phyloP scores from a whole-genome alignment of 1,140 invertebrate genomes.

The Harlomillsia oculata region DNA sequence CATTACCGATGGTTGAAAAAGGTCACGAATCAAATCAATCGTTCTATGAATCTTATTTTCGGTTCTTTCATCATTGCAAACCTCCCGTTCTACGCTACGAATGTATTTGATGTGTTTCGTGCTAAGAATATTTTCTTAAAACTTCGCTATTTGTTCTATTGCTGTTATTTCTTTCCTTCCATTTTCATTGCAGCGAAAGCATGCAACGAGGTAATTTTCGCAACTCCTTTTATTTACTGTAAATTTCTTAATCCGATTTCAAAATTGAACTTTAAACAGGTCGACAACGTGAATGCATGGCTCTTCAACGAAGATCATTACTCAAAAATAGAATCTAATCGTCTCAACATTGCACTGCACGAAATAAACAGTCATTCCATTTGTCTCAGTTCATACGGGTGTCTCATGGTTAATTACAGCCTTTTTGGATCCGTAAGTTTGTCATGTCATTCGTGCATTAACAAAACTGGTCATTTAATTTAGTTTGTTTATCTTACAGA shows the following conservation, averaged over 20 bases:
- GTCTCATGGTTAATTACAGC: constrained; percentile 2
- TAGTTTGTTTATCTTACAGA: neutral
- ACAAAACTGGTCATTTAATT: neutral
- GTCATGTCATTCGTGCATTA: neutral
- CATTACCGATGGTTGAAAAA: constrained; percentile 1
- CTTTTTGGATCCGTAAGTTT: constrained; percentile 5
- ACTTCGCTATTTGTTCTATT: constrained; percentile 11
- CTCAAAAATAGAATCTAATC: neutral
- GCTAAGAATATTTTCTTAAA: neutral
- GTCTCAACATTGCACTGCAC: neutral
- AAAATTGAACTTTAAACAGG: neutral
- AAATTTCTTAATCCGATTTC: neutral
- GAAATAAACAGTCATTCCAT: constrained; percentile 1
- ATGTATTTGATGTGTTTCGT: constrained; percentile 6
- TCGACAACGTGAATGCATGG: constrained; percentile 5
- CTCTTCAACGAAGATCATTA: neutral
- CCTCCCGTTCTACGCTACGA: constrained; percentile 13
- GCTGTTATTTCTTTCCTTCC: constrained; percentile 13
- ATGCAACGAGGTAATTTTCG: constrained; percentile 1
- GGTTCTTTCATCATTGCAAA: constrained; percentile 4
- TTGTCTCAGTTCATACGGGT: neutral
- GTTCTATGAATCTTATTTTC: neutral
- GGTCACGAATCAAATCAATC: neutral
- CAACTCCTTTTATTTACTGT: neutral
- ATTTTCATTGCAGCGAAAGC: constrained; percentile 8